phyloP scores from a whole-genome alignment of 2,888 invertebrate genomes.

The Fragum sueziense region DNA sequence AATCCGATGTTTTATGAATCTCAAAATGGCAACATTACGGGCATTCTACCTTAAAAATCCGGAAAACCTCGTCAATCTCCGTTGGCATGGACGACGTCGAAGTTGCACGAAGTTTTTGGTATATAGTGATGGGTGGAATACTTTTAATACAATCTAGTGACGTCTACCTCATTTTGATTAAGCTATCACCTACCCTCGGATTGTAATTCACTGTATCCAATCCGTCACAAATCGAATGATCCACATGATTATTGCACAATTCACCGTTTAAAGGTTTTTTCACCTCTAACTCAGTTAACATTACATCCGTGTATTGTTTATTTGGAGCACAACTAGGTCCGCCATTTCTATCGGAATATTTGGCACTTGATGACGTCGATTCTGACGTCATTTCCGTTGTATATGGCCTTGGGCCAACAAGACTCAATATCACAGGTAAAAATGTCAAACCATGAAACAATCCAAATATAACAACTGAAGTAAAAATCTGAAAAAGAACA shows the following conservation, averaged over 20 bases:
- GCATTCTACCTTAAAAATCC: no score
- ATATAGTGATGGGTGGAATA: no score
- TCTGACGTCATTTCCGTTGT: neutral
- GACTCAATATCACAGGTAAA: slow-evolving; percentile 89
- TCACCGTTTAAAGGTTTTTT: slow-evolving; percentile 23
- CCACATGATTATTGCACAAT: slow-evolving; percentile 32
- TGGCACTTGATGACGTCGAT: neutral
- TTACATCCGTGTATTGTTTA: neutral
- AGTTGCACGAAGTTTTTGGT: no score
- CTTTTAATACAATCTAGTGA: no score
- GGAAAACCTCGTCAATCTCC: no score
- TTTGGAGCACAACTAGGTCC: neutral
- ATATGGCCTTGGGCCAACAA: slow-evolving; percentile 86
- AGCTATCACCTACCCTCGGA: slow-evolving; percentile 43
- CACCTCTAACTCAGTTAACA: slow-evolving; percentile 35
- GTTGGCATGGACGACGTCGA: no score
- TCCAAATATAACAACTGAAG: slow-evolving; percentile 90
- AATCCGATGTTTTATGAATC: no score
- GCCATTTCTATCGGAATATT: slow-evolving; percentile 6
- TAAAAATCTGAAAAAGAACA: slow-evolving; percentile 85
- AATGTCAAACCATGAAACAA: slow-evolving; percentile 90
- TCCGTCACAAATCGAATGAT: slow-evolving; percentile 13
- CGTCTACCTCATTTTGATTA: slow-evolving; percentile 10
- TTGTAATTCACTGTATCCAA: slow-evolving; percentile 20
- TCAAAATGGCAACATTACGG: no score